Base-by-base conservation (phyloP, 2,888 invertebrate species). In the Bedellia somnulentella region DNA sequence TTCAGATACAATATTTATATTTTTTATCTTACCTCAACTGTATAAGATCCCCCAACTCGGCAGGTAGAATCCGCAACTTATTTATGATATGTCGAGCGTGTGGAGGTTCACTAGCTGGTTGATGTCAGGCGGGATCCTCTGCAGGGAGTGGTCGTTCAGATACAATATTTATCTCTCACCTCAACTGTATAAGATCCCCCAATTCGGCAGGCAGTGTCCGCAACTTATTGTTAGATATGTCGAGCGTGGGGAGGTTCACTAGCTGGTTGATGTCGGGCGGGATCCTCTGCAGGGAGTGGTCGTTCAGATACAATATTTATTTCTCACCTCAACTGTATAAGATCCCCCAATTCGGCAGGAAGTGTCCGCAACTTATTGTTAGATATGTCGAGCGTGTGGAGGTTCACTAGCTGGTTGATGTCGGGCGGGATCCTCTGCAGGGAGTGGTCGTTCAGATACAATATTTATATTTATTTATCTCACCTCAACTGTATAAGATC, bases 1-100 rank as follows among this genome's bases (percentile, higher is more conserved):
- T 95, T 95, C 56, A 98, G 81, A 77, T 95, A 96, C 51, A 99
- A n/a, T n/a, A n/a, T n/a, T n/a, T n/a, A n/a, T n/a, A n/a, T n/a
- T n/a, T n/a, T n/a, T n/a, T 17, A 11, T 1, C 40, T 51, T 44
- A 91, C 92, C 89, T 89, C 56, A 99, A 84, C 60, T 92, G 87
- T 67, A 94, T 90, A 57, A 99, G 86, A 66, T 99, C 97, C 35
- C 99, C 98, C 30, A 99, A 80, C 78, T 99, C 97, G 31, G 93
- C 87, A 39, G 99, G 98, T 63, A 99, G 79, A 58, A 89, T 89
- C 40, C 95, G 82, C 48, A 99, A 79, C 73, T 96, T 95, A 78
- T 99, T 98, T 63, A 87, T 87, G 96, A 95, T 47, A 96, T 78
- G 77, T 99, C 98, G 44, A 99, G 79, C 39, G 87, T 85, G 48